Base-by-base conservation (phyloP, 1,140 invertebrate genomes). In the Hycleus phaleratus region DNA sequence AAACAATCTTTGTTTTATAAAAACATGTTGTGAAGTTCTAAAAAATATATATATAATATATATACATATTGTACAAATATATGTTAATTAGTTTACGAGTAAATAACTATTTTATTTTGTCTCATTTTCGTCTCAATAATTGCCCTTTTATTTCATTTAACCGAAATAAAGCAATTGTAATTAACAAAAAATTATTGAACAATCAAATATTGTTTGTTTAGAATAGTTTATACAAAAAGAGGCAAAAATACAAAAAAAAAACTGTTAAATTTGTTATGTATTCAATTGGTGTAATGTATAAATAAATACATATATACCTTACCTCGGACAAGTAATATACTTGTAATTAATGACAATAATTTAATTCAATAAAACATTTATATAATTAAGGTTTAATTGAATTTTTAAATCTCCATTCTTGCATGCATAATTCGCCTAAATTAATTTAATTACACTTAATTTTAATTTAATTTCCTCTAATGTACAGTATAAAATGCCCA, bases 331-430 rank as follows among this genome's bases (percentile, higher is more conserved):
- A 55, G 52, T 46, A 38, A 55, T 46, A n/a, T 11, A 46, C 52
- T 55, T 55, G 52, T 55, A 38, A 55, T 55, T 55, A 46, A 55
- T 55, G 52, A 55, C 52, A 55, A 55, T 55, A 55, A 55, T 32
- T 46, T 46, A 46, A 55, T 55, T 55, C 52, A 55, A 55, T 55
- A 55, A 55, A 55, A 39, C 52, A 55, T 55, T 55, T 55, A 55
- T 55, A 55, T 47, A 47, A 32, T 32, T 32, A 32, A 32, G 7
- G 4, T 32, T 32, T 7, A 32, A 32, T 32, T 32, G 32, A 32
- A 5, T 32, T 32, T 32, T 18, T 18, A 18, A 1, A 18, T 18
- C 18, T 18, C 18, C 18, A 18, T 1, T 18, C 18, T 18, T 18
- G 18, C 18, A 18, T 18, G 1, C 18, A 18, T 18, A 18, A 18